A percentile compares a stretch with the other conserved stretches of the same genome.
phyloP scores from a whole-genome alignment of 2,113 vertebrate species.

The Microcebus griseorufus region DNA sequence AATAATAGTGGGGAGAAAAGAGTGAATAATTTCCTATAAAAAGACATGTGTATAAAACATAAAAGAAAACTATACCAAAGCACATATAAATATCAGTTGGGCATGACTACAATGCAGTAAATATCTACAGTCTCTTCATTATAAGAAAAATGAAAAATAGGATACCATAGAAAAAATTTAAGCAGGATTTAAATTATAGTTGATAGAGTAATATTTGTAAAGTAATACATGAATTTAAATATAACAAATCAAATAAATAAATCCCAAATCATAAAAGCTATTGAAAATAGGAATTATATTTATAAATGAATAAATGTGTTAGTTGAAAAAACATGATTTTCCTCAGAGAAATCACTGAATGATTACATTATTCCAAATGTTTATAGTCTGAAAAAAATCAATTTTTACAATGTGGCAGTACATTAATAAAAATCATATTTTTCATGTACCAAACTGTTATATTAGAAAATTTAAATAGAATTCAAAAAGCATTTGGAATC shows the following conservation, averaged over 20 bases:
- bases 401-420: not conserved
- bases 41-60: not conserved
- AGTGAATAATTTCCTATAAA: conserved; percentile 19
- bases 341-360: conserved; percentile 33
- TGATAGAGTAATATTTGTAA: conserved; percentile 1
- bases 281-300: not conserved
- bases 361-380: conserved; percentile 6
- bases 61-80: not conserved
- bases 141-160: conserved; percentile 6
- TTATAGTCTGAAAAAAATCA: conserved; percentile 26
- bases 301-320: conserved; percentile 6
- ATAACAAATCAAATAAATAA: conserved; percentile 11
- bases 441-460: not conserved
- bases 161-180: not conserved
- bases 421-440: conserved; percentile 26
- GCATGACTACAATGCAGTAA: not conserved
- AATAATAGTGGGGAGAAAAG: not conserved
- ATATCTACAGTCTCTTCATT: not conserved
- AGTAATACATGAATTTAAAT: not conserved
- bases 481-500: not conserved
- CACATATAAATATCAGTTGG: not conserved
- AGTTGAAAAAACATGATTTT: conserved; percentile 33
- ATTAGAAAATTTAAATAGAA: conserved; percentile 17
- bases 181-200: conserved; percentile 9
- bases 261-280: not conserved